Evolutionary conservation across 2,888 invertebrate genomes (phyloP).

Genomic region (Cacoxenus indagator): DNA sequence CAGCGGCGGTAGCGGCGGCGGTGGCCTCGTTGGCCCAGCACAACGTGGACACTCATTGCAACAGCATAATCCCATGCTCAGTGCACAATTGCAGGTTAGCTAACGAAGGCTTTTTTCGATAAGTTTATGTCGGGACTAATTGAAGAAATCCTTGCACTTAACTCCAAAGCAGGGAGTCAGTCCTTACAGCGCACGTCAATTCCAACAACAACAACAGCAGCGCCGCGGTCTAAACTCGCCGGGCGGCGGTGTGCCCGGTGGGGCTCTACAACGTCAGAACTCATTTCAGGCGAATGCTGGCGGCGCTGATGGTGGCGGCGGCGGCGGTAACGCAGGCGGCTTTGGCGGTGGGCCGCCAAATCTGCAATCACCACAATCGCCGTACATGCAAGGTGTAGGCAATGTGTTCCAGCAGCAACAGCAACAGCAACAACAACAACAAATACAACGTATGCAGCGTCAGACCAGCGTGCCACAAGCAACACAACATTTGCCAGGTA

Average conservation of each 20-base stretch:
- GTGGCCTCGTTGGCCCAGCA: constrained; percentile 40
- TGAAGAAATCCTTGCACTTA: constrained; percentile 35
- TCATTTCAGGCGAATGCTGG: constrained; percentile 61
- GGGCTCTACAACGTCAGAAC: constrained; percentile 66
- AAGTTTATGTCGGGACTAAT: not conserved
- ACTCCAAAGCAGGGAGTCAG: constrained; percentile 56
- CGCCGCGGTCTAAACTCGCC: constrained; percentile 70
- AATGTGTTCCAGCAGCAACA: constrained; percentile 67
- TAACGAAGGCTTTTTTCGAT: not conserved
- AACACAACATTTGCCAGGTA: constrained; percentile 71
- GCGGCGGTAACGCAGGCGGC: constrained; percentile 48
- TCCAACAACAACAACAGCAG: constrained; percentile 62
- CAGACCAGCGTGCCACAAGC: constrained; percentile 70
- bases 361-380: constrained; percentile 65
- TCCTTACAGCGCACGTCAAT: constrained; percentile 67
- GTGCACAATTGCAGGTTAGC: constrained; percentile 85
- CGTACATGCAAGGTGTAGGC: constrained; percentile 50
- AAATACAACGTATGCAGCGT: constrained; percentile 68
- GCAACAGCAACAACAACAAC: constrained; percentile 67
- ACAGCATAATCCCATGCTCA: constrained; percentile 91
- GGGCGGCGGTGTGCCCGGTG: constrained; percentile 53
- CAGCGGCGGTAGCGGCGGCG: constrained; percentile 45
- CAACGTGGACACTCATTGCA: constrained; percentile 74
- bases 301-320: constrained; percentile 41
- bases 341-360: constrained; percentile 57